Evolutionary conservation across 1,140 invertebrate species (phyloP), one percentile per base, ranked within the genome.

Genomic region (Euglossa dilemma): DNA sequence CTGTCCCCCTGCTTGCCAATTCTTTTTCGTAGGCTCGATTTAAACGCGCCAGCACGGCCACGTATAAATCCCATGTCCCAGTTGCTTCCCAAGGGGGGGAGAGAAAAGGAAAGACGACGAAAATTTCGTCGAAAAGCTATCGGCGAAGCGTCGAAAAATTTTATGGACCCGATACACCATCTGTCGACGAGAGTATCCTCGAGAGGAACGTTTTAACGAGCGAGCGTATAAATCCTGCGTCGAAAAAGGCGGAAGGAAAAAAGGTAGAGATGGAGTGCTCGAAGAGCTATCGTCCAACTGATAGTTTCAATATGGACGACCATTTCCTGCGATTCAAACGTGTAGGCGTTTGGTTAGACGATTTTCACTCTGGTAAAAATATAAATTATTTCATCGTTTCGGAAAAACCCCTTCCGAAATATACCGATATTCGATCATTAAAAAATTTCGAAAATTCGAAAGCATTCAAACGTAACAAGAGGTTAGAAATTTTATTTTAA

Each of bases 1-100:
- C 14, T 23, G 20, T 36, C 50, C n/a, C 63, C 64, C 76, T 69
- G 52, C 28, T 70, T 47, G 18, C 66, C 77, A 57, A 80, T 80
- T 72, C 77, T 18, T 61, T 72, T n/a, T 14, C 64, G 59, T 52
- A 66, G 23, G 61, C 66, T 69, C 66, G 75, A 80, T 71, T 71
- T 52, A 36, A 72, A 16, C 71, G 50, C 28, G 18, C 70, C 25
- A 23, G 50, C 36, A 11, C 50, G 76, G 0, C 16, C 66, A 8
- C n/a, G 43, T 57, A 70, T 79, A 79, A 79, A 79, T 79, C 12
- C 36, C 50, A 11, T 25, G 18, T 12, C 11, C 50, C 50, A 50
- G 9, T 72, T 25, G 18, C 43, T 20, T 14, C 2, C 14, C 14
- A 43, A n/a, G n/a, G 3, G 8, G 25, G 6, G 2, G 11, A 18